Evolutionary conservation across 2,113 vertebrate genomes (phyloP), one percentile per base, ranked within the genome.

Genomic region (Rhinolophus ferrumequinum): DNA sequence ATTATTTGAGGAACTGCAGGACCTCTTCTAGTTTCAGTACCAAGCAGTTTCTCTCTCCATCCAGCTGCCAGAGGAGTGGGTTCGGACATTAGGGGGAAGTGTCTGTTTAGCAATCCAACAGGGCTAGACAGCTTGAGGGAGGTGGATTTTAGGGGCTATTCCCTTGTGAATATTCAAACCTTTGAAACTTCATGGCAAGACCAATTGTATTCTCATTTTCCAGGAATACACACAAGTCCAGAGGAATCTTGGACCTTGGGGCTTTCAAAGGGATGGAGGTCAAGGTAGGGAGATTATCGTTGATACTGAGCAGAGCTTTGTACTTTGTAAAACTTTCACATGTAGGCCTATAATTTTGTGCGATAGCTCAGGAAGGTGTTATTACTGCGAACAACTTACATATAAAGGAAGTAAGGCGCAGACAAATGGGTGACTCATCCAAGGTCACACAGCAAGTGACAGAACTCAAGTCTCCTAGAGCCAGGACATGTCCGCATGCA

Each of bases 61-160:
- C 79, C 60, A 76, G 89, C 62, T 52, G 0, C 56, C 22, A 50
- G 72, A 95, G 85, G 95, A 95, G 90, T 44, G n/a, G 64, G 54
- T 89, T 88, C 58, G 44, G 70, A 75, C 38, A 4, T 58, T 54
- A n/a, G 33, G 16, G 21, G 82, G 88, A 96, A 95, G 85, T 94
- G 35, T 88, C 93, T 80, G 56, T 95, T 83, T 82, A 83, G 82
- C 60, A 94, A 90, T 69, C n/a, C 60, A 64, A 56, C 14, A 18
- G 44, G 22, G 72, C 76, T 41, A 80, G 60, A 82, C 70, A 88
- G 70, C 47, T 76, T 22, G 56, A 35, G 6, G 44, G 33, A 77
- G 93, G 92, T 94, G 73, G 75, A 95, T 93, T 96, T 94, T 56
- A 89, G 89, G 97, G 96, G 60, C n/a, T 94, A 77, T 66, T 82